These are phyloP conservation scores for Tetrax tetrax DNA, from an alignment of 2,113 vertebrate species.

Conservation along the genomic window DNA sequence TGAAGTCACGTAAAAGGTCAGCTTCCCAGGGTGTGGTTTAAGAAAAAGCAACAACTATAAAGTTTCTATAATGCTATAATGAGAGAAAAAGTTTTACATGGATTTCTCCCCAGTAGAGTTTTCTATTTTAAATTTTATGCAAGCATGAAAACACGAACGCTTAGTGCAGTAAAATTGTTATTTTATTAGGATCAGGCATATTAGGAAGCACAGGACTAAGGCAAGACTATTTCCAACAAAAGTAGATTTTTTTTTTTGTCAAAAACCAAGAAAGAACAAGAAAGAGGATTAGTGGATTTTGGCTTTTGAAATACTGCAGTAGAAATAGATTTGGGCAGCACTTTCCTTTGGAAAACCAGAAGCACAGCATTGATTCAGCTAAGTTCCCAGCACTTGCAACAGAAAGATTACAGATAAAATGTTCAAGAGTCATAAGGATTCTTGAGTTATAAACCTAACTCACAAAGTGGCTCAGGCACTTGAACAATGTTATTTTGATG, in stretches of 20 bases:
- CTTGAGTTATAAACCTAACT: neutral
- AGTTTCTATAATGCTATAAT: neutral
- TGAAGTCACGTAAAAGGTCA: neutral
- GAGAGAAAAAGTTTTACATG: neutral
- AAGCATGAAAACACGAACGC: neutral
- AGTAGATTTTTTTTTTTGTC: neutral
- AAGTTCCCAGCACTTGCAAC: neutral
- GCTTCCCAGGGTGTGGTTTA: neutral
- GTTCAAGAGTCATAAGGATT: neutral
- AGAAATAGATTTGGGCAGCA: neutral
- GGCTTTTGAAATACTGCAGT: neutral
- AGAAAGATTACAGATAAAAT: neutral
- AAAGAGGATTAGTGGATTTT: neutral
- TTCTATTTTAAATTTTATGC: slow-evolving; percentile 18
- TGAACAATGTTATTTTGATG: neutral
- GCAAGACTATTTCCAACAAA: neutral
- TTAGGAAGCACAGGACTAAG: neutral
- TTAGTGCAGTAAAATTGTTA: neutral
- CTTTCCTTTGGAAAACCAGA: neutral
- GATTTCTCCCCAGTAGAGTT: neutral
- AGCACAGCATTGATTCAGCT: neutral
- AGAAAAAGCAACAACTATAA: neutral
- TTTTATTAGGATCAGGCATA: slow-evolving; percentile 7
- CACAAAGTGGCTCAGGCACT: neutral
- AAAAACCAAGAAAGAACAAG: neutral